phyloP scores from a whole-genome alignment of 2,888 invertebrate genomes.

The Neoitamus cyanurus region DNA sequence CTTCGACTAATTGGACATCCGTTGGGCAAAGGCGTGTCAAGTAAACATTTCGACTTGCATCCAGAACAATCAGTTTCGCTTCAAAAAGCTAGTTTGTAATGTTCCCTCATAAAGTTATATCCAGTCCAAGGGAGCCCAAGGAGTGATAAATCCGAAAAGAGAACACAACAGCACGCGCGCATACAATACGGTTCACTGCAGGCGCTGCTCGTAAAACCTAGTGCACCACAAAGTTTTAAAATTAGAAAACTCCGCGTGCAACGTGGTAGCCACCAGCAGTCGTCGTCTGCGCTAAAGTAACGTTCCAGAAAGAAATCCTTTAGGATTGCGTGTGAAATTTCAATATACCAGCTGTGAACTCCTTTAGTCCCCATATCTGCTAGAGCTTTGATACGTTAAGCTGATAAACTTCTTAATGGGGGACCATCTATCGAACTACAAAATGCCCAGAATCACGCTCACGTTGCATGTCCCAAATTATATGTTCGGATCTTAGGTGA shows the following conservation, averaged over 20 bases:
- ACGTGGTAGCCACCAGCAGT: background rate
- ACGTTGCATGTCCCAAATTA: background rate
- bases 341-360: background rate
- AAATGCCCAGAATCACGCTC: slow-evolving; percentile 13
- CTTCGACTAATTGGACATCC: background rate
- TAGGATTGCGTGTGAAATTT: background rate
- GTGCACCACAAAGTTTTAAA: background rate
- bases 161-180: background rate
- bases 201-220: background rate
- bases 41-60: background rate
- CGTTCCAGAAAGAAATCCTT: background rate
- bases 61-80: background rate
- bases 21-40: background rate
- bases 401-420: slow-evolving; percentile 17
- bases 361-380: background rate
- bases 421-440: slow-evolving; percentile 8
- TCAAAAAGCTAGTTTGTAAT: slow-evolving; percentile 4
- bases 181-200: background rate
- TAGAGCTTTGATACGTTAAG: background rate
- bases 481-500: background rate
- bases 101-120: background rate
- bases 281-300: background rate
- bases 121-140: background rate
- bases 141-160: slow-evolving; percentile 12
- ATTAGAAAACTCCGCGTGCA: slow-evolving; percentile 4